Evolutionary conservation across 2,888 invertebrate species (phyloP), one percentile per base, ranked within the genome.

Genomic region (Gastrophysa polygoni): DNA sequence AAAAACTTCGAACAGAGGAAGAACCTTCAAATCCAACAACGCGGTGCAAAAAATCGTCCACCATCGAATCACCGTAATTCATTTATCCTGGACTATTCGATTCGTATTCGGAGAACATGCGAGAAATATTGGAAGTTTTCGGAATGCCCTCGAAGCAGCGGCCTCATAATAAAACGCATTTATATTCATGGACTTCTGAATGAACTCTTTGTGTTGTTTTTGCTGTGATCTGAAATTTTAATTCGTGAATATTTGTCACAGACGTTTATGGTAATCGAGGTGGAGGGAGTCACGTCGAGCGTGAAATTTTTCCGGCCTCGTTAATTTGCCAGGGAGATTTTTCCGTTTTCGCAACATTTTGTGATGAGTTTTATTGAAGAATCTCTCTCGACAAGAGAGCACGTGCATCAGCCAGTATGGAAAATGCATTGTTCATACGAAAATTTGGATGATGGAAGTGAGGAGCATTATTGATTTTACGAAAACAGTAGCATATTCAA

Each of bases 161-260:
- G 43, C 28, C 56, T 43, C 47, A 57, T 63, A 66, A 66, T 66
- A 57, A 60, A 55, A 57, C 57, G 58, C 63, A 66, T 66, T 66
- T 66, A 66, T 66, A 66, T 66, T 66, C 66, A 66, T 66, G 59
- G 63, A 43, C 66, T 63, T 60, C 66, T 59, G 63, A 59, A 65
- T 65, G 57, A 62, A 59, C 57, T 63, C 63, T 66, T 63, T 62
- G 64, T 61, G 61, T 49, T 55, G 55, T 63, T 50, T 63, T 57
- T 28, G 63, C 52, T 63, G 63, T 57, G 54, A 63, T 63, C 63
- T 59, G 57, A 63, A 63, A 63, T 63, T 63, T 59, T 63, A 63
- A 63, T 63, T 59, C 59, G 63, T 57, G 63, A 63, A 63, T 63
- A 63, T 63, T 54, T 63, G 63, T 57, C 57, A 56, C 56, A 59